These are phyloP conservation scores for Pluvialis apricaria DNA, from an alignment of 2,113 vertebrate genomes.

Conservation along the genomic window DNA sequence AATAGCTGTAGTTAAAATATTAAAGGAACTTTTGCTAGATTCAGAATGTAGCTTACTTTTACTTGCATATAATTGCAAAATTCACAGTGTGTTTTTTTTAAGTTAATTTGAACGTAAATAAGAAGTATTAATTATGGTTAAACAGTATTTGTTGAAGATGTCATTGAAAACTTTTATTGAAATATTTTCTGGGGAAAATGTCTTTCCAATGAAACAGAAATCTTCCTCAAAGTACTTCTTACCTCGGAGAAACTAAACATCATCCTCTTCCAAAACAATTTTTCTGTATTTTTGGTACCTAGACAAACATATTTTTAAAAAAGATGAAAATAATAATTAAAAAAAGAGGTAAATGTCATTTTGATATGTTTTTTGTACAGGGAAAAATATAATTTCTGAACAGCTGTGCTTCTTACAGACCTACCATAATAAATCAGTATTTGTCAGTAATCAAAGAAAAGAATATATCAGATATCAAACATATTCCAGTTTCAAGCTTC, in stretches of 20 bases:
- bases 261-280: not conserved
- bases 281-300: not conserved
- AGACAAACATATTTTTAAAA: not conserved
- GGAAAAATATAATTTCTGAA: not conserved
- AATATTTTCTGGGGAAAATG: not conserved
- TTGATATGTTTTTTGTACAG: not conserved
- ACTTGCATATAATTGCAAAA: not conserved
- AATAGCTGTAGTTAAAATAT: not conserved
- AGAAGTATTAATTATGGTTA: not conserved
- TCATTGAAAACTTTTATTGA: not conserved
- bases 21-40: not conserved
- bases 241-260: not conserved
- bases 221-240: not conserved
- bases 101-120: not conserved
- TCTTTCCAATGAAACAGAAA: not conserved
- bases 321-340: not conserved
- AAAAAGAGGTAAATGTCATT: not conserved
- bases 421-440: not conserved
- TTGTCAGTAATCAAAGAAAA: conserved; percentile 1
- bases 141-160: not conserved
- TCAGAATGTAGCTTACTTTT: not conserved
- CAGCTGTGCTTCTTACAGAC: not conserved
- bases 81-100: not conserved
- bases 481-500: not conserved
- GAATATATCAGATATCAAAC: not conserved